Base-by-base conservation (phyloP, 2,797 vertebrate species). In the Myotis planiceps region DNA sequence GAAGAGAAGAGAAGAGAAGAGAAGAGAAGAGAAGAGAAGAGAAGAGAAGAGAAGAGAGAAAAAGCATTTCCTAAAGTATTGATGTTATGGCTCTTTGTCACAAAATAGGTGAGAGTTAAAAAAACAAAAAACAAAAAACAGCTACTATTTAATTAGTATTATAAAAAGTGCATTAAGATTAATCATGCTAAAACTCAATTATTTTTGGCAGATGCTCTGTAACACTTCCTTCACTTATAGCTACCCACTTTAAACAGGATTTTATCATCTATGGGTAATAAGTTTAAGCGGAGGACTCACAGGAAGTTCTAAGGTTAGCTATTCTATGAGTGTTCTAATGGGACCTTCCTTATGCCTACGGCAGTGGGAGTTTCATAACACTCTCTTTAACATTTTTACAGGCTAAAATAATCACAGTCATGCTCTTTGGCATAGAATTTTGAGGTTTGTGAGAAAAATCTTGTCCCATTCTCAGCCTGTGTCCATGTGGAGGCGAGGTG, bases 401-500 rank as follows among this genome's bases (percentile, higher is more conserved):
- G 72, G 76, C 93, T 96, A 97, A 97, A 97, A 97, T 94, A 97
- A 92, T 97, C 96, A 96, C 95, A 97, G 93, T 96, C 96, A 95
- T 96, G 97, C 92, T 97, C 96, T 96, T 97, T 97, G 96, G 96
- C 97, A 97, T 88, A 92, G 87, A 96, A 96, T 95, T 93, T 85
- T 90, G 97, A 96, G 95, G 89, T 96, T 88, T 97, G 94, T 91
- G 82, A 95, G 96, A 97, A 93, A 94, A 96, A 96, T 96, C 93
- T 90, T 96, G 93, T 97, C 95, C 93, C 88, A 75, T 91, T 97
- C 96, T 97, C 96, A 96, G 94, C 85, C 96, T 72, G 53, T 96
- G 92, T 95, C 95, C 97, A 88, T 97, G 96, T 97, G 97, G 95
- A 97, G 95, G 97, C 92, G 95, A 97, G 95, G 96, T 95, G 97